Base-by-base conservation (phyloP, 92 coral and sea anemone genomes). In the Galaxea fascicularis region DNA sequence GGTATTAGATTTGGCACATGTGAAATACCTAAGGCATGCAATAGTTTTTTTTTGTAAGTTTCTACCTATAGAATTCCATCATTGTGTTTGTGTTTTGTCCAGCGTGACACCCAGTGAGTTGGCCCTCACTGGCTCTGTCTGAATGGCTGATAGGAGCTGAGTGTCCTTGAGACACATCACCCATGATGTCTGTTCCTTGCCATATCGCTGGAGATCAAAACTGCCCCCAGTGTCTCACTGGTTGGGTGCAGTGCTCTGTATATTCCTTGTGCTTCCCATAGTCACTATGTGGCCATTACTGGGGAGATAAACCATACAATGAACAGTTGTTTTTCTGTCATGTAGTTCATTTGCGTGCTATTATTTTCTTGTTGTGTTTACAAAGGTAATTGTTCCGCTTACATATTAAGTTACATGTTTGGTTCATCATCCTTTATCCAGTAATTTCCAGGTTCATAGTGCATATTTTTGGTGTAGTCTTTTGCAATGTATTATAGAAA, bases 231-330 rank as follows among this genome's bases (percentile, higher is more conserved):
- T 82, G 72, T 86, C 46, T 82, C 71, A 31, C 95, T 91, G 92
- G 93, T 79, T 92, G 85, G 95, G 98, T 87, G 95, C 74, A 79
- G 93, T 90, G 89, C 92, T 76, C 83, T 95, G 95, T 91, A 95
- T 95, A 95, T 95, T 95, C 98, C 98, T 95, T 95, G 98, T 92
- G 94, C 89, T 91, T 92, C 93, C 93, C 91, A 90, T 87, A 95
- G 98, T 90, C 95, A 90, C 89, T 95, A 65, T 85, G 94, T 95
- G 95, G 69, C 95, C 53, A 74, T 92, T 71, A 92, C 95, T 87
- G 89, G 98, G 95, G 89, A 85, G 94, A 94, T 91, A 94, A 94
- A 94, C 98, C 98, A 94, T 94, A 90, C 98, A 91, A 86, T 94
- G 93, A 84, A 93, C 94, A 93, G 71, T 35, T 22, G 9, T 4